Conservation (phyloP, 2,797 vertebrate genomes). For the Dipus sagitta region DNA sequence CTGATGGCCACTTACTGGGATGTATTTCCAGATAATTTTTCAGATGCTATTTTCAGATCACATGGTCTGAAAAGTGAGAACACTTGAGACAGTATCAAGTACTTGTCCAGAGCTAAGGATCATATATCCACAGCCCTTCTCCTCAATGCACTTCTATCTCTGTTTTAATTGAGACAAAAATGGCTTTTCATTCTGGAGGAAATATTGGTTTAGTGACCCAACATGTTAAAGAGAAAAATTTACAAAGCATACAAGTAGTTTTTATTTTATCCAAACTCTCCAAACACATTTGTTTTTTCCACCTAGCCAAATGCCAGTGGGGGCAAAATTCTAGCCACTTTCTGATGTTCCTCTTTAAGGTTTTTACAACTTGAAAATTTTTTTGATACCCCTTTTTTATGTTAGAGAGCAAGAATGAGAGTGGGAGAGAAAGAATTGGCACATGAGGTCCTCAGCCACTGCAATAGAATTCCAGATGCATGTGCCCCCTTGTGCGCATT, state of each 20-base stretch:
- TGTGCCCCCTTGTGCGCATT: no score
- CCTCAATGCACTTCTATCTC: neutral
- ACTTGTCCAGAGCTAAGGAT: neutral
- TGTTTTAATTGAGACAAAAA: neutral
- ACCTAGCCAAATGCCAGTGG: neutral
- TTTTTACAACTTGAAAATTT: neutral
- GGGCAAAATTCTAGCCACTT: neutral
- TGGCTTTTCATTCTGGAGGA: neutral
- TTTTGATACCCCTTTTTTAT: no score
- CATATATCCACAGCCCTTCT: neutral
- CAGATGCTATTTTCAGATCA: no score
- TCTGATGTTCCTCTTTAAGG: neutral
- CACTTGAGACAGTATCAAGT: neutral
- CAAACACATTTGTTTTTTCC: neutral
- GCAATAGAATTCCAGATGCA: no score
- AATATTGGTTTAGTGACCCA: neutral
- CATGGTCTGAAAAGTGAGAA: neutral
- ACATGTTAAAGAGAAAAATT: conserved; percentile 7
- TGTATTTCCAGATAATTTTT: neutral
- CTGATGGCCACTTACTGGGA: neutral
- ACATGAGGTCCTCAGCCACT: no score
- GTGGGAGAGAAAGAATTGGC: no score
- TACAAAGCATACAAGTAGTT: neutral
- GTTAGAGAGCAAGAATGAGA: no score
- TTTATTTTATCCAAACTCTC: neutral